Evolutionary conservation across 2,113 vertebrate species (phyloP).

Genomic region (Columba livia): DNA sequence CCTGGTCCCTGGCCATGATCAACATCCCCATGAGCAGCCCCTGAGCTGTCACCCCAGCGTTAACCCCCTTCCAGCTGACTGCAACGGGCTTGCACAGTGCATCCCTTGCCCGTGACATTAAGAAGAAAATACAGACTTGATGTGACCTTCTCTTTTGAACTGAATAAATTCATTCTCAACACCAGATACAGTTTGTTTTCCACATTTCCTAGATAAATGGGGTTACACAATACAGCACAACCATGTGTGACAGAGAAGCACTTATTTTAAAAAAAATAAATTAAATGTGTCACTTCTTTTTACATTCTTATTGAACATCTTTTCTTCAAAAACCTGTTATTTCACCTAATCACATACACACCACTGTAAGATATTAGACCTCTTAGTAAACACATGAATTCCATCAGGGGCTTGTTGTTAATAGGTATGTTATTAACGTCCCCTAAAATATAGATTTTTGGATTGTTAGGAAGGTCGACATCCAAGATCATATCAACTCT

Average conservation of each 20-base stretch:
- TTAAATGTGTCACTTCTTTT: not conserved
- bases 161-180: not conserved
- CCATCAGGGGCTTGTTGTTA: not conserved
- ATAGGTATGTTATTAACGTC: not conserved
- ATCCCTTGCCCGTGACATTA: not conserved
- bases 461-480: not conserved
- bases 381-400: not conserved
- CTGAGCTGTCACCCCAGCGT: not conserved
- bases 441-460: constrained; percentile 10
- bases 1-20: not conserved
- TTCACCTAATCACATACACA: not conserved
- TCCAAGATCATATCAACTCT: not conserved
- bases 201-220: not conserved
- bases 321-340: not conserved
- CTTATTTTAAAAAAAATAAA: not conserved
- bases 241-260: not conserved
- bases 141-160: not conserved
- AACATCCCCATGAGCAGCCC: not conserved
- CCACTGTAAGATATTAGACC: not conserved
- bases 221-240: not conserved
- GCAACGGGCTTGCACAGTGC: not conserved
- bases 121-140: not conserved
- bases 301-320: not conserved
- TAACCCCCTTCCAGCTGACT: not conserved
- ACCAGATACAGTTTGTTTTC: not conserved